These are phyloP conservation scores for Cheilosia soror DNA, from an alignment of 2,888 invertebrate species.

Conservation along the genomic window DNA sequence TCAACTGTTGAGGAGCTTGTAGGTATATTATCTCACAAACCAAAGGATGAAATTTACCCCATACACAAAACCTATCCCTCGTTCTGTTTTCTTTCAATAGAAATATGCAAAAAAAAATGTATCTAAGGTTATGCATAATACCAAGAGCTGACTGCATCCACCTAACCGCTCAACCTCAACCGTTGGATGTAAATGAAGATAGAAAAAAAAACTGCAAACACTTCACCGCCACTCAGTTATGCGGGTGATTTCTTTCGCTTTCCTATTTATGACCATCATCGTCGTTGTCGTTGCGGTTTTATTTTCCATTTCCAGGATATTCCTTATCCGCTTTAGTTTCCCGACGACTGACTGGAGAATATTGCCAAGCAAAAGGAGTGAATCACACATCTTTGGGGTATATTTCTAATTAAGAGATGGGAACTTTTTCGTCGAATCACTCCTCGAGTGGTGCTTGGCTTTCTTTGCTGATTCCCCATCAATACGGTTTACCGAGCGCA, in stretches of 20 bases:
- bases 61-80: neutral
- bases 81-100: slow-evolving; percentile 27
- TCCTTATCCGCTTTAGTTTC: slow-evolving; percentile 35
- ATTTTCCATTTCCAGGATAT: slow-evolving; percentile 24
- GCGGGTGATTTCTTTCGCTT: slow-evolving; percentile 73
- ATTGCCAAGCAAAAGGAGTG: slow-evolving; percentile 39
- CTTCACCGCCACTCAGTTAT: slow-evolving; percentile 67
- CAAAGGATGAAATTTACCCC: neutral
- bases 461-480: slow-evolving; percentile 71
- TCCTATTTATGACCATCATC: slow-evolving; percentile 66
- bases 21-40: neutral
- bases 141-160: slow-evolving; percentile 33
- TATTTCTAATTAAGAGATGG: slow-evolving; percentile 75
- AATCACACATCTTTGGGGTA: slow-evolving; percentile 71
- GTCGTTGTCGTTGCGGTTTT: slow-evolving; percentile 37
- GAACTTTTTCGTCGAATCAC: slow-evolving; percentile 69
- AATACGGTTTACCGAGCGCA: slow-evolving; percentile 70
- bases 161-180: slow-evolving; percentile 25
- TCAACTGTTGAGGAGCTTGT: neutral
- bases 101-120: slow-evolving; percentile 40
- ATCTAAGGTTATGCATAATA: slow-evolving; percentile 28
- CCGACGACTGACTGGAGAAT: slow-evolving; percentile 4
- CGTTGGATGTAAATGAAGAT: slow-evolving; percentile 22
- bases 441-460: slow-evolving; percentile 66
- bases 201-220: slow-evolving; percentile 40